phyloP scores from a whole-genome alignment of 2,113 vertebrate species.

The Pachyramphus minor region DNA sequence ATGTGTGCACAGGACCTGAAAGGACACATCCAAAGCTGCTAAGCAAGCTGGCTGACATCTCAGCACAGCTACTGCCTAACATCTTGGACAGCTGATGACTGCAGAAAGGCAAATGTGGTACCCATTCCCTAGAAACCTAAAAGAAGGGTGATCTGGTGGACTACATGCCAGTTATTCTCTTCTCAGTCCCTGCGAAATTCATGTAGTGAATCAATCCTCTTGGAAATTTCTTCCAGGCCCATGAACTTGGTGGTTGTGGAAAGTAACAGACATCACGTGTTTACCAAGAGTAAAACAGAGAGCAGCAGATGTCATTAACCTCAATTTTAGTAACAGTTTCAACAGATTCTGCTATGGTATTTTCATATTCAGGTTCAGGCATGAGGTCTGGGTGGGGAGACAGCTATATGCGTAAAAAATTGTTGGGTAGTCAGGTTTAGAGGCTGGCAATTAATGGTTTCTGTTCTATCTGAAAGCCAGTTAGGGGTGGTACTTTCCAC shows the following conservation, averaged over 20 bases:
- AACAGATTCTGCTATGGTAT: neutral
- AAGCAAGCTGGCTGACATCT: neutral
- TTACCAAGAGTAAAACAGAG: neutral
- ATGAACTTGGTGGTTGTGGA: neutral
- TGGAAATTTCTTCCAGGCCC: neutral
- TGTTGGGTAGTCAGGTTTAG: neutral
- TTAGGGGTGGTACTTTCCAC: neutral
- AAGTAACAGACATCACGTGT: neutral
- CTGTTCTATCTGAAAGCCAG: neutral
- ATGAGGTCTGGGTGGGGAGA: neutral
- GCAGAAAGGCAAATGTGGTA: neutral
- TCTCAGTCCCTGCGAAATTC: neutral
- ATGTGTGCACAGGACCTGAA: neutral
- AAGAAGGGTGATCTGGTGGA: neutral
- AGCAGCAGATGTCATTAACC: neutral
- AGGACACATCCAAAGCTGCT: neutral
- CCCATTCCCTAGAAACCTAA: neutral
- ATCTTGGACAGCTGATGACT: neutral
- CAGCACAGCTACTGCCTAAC: neutral
- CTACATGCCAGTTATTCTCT: neutral
- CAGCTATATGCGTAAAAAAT: neutral
- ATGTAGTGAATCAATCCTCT: neutral
- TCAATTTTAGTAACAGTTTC: neutral
- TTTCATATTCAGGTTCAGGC: neutral
- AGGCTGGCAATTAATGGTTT: neutral